These are phyloP conservation scores for Chymomyza amoena DNA, from an alignment of 2,888 invertebrate genomes.

Conservation along the genomic window DNA sequence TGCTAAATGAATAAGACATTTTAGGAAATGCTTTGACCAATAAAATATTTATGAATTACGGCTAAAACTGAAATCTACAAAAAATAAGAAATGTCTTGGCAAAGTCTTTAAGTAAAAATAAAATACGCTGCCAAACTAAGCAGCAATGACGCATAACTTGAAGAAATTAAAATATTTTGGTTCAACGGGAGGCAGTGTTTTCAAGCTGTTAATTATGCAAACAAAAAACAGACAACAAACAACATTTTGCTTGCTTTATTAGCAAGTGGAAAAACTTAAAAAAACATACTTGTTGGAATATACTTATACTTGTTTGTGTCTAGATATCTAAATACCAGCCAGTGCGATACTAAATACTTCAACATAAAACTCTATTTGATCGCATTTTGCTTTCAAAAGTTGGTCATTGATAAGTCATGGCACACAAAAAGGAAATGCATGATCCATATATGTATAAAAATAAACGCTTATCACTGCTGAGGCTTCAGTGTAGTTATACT, in stretches of 20 bases:
- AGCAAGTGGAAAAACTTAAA: background rate
- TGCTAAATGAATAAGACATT: background rate
- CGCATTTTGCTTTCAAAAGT: slow-evolving; percentile 26
- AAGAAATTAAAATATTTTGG: slow-evolving; percentile 33
- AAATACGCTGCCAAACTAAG: slow-evolving; percentile 19
- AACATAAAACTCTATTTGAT: background rate
- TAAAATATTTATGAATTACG: background rate
- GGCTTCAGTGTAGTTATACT: background rate
- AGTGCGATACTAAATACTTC: background rate
- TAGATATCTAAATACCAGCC: slow-evolving; percentile 10
- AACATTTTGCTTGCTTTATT: background rate
- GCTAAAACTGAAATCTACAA: background rate
- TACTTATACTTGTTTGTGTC: slow-evolving; percentile 23
- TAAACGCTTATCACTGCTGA: slow-evolving; percentile 2
- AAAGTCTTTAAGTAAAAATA: background rate
- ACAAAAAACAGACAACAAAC: slow-evolving; percentile 8
- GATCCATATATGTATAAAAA: slow-evolving; percentile 15
- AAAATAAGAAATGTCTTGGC: background rate
- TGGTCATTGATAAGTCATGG: slow-evolving; percentile 54
- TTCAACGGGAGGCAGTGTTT: slow-evolving; percentile 15
- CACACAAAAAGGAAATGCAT: slow-evolving; percentile 43
- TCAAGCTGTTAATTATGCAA: slow-evolving; percentile 43
- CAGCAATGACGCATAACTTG: slow-evolving; percentile 38
- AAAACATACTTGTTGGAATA: slow-evolving; percentile 11
- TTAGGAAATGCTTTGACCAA: background rate